Evolutionary conservation across 2,888 invertebrate genomes (phyloP), one percentile per base, ranked within the genome.

Genomic region (Parnassius smintheus): DNA sequence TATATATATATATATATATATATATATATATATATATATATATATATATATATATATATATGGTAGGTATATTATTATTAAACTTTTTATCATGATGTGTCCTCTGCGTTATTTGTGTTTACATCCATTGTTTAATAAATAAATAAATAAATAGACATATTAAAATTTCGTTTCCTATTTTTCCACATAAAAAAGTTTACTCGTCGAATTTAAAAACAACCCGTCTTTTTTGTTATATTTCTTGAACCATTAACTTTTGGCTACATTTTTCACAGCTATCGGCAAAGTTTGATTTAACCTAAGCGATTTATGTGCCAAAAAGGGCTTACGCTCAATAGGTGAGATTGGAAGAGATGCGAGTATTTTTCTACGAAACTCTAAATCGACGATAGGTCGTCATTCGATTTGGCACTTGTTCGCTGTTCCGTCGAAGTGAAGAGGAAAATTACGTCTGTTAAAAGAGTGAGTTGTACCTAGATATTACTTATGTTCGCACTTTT

Each of bases 341-440:
- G 22, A 18, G 8, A 12, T 54, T 55, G 44, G 7, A 12, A 12
- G 50, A 58, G 51, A 44, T 42, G 51, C 18, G 41, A 48, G 48
- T n/a, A 35, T 48, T 54, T 49, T 62, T 63, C 59, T 45, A 52
- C 42, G 59, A 64, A 64, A 52, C 51, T 56, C 44, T 12, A 46
- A 56, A 56, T 25, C 49, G 52, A 59, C 35, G 51, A 56, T 56
- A 52, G 56, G 48, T 63, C 61, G 56, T 64, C 52, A 57, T 57
- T 48, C 59, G 56, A 52, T 50, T 61, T 61, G 61, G 59, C 64
- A 65, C 13, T 13, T 56, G 56, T 25, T 59, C 48, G 59, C 53
- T 54, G 46, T 64, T 67, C 59, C 63, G 25, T 56, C 42, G 67
- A 65, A 67, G 50, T 59, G 46, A 54, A 64, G 61, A 64, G 67